Percentiles rank a stretch among this genome's conserved stretches.
Evolutionary conservation across 2,113 vertebrate species (phyloP).

Genomic region (Tichodroma muraria): DNA sequence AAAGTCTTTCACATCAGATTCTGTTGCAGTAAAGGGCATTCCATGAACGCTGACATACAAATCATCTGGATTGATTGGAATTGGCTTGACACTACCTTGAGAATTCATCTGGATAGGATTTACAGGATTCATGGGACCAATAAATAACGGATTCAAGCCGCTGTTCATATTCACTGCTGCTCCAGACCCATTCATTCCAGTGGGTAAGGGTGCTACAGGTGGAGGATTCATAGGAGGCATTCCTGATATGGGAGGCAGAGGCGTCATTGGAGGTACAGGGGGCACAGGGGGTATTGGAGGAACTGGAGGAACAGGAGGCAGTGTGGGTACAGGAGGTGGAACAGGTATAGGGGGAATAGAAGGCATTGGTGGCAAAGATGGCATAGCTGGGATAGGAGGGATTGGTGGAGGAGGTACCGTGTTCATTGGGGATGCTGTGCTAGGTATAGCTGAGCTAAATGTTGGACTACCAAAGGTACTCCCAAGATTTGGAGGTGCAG

Average conservation of each 20-base stretch:
- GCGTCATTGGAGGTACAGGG: slow-evolving; percentile 87
- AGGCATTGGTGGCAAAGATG: slow-evolving; percentile 90
- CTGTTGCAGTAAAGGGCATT: slow-evolving; percentile 88
- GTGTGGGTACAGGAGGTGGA: slow-evolving; percentile 87
- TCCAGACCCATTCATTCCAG: slow-evolving; percentile 85
- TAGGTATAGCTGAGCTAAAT: slow-evolving; percentile 85
- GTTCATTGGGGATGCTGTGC: slow-evolving; percentile 83
- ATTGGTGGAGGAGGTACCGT: slow-evolving; percentile 91
- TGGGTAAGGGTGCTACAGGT: slow-evolving; percentile 82
- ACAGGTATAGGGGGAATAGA: slow-evolving; percentile 89
- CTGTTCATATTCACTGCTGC: slow-evolving; percentile 80
- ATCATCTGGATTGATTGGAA: slow-evolving; percentile 86
- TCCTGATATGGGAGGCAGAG: slow-evolving; percentile 86
- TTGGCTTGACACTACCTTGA: slow-evolving; percentile 86
- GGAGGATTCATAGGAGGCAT: slow-evolving; percentile 94
- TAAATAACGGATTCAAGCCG: slow-evolving; percentile 87
- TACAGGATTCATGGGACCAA: slow-evolving; percentile 84
- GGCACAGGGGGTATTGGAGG: slow-evolving; percentile 86
- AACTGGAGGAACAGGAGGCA: slow-evolving; percentile 88
- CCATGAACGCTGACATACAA: slow-evolving; percentile 90
- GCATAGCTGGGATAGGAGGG: slow-evolving; percentile 86
- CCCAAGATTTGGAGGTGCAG: slow-evolving; percentile 83
- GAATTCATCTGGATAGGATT: slow-evolving; percentile 85
- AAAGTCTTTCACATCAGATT: slow-evolving; percentile 91
- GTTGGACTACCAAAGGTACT: slow-evolving; percentile 87